These are phyloP conservation scores for Drusus annulatus DNA, from an alignment of 1,140 invertebrate genomes.

Conservation along the genomic window DNA sequence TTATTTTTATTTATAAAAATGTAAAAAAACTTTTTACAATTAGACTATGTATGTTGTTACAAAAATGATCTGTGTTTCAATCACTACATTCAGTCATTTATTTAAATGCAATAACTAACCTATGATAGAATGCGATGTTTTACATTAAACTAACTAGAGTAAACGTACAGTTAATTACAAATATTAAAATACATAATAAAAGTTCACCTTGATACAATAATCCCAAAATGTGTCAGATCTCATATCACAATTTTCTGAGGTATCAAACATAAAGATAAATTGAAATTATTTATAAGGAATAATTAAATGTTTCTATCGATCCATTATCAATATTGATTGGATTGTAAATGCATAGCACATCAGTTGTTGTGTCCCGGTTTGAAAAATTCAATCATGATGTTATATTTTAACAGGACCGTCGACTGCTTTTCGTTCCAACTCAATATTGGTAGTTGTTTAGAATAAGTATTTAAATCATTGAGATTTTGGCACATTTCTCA, in stretches of 20 bases:
- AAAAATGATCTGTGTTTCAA: slow-evolving; percentile 17
- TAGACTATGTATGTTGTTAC: slow-evolving; percentile 39
- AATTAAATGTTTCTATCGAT: no score
- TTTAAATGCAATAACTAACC: slow-evolving; percentile 12
- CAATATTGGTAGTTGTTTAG: no score
- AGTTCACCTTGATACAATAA: background rate
- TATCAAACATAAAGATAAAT: no score
- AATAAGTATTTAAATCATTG: no score
- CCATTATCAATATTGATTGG: no score
- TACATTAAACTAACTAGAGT: background rate
- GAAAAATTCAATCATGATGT: no score
- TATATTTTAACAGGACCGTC: no score
- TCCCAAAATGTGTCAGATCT: background rate
- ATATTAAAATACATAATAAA: slow-evolving; percentile 3
- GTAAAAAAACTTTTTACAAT: slow-evolving; percentile 29
- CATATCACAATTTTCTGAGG: slow-evolving; percentile 9
- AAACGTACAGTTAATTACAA: slow-evolving; percentile 8
- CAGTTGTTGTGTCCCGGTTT: no score
- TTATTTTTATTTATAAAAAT: slow-evolving; percentile 34
- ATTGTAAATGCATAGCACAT: no score
- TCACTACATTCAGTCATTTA: background rate
- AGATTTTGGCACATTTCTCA: no score
- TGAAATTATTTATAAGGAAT: background rate
- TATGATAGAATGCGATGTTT: slow-evolving; percentile 4
- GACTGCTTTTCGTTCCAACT: no score